phyloP scores from a whole-genome alignment of 2,113 vertebrate genomes.

The Excalfactoria chinensis region DNA sequence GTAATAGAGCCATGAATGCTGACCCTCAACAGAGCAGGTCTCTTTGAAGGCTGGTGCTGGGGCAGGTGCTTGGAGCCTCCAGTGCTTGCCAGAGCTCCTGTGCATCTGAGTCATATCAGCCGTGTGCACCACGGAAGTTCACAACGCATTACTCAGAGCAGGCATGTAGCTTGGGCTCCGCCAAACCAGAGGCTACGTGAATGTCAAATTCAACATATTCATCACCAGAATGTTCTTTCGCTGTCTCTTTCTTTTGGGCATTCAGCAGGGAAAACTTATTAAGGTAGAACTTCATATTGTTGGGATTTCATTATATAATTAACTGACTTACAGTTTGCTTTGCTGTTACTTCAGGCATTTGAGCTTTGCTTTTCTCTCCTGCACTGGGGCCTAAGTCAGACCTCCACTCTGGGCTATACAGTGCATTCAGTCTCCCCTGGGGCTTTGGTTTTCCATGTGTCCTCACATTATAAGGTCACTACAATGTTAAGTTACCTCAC shows the following conservation, averaged over 20 bases:
- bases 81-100: not conserved
- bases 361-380: not conserved
- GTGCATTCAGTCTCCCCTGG: not conserved
- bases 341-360: not conserved
- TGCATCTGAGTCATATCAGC: constrained; percentile 49
- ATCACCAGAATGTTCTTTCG: constrained; percentile 2
- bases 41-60: not conserved
- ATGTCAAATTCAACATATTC: constrained; percentile 46
- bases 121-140: constrained; percentile 38
- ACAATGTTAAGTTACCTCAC: not conserved
- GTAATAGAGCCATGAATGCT: not conserved
- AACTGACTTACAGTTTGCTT: not conserved
- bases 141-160: constrained; percentile 54
- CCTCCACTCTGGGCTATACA: not conserved
- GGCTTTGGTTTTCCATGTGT: not conserved
- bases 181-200: not conserved
- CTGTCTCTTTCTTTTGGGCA: not conserved
- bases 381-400: not conserved
- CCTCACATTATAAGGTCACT: not conserved
- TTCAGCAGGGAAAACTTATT: not conserved
- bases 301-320: not conserved
- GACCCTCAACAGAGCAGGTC: not conserved
- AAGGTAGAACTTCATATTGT: not conserved
- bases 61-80: not conserved
- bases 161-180: not conserved